These are phyloP conservation scores for Chamaea fasciata DNA, from an alignment of 2,113 vertebrate genomes.

Conservation along the genomic window DNA sequence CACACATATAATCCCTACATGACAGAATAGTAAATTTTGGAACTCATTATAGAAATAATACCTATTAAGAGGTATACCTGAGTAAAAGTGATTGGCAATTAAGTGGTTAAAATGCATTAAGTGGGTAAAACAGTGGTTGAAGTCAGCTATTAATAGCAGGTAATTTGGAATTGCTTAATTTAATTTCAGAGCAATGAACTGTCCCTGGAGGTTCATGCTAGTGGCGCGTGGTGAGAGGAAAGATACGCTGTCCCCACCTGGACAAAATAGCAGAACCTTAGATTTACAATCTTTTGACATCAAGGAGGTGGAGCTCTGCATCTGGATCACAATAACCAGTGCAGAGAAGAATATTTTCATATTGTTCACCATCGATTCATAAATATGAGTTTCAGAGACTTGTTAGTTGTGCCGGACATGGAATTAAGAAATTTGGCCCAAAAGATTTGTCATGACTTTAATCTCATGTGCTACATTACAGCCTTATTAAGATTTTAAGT, in stretches of 20 bases:
- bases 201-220: neutral
- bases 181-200: neutral
- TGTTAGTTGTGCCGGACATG: neutral
- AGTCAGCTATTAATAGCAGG: neutral
- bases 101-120: neutral
- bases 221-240: neutral
- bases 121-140: neutral
- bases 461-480: neutral
- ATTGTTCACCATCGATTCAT: neutral
- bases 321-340: neutral
- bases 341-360: neutral
- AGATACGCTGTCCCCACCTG: neutral
- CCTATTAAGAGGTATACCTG: neutral
- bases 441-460: neutral
- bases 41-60: neutral
- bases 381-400: neutral
- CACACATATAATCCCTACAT: neutral
- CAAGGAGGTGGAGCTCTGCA: neutral
- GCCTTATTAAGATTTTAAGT: constrained; percentile 7
- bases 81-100: neutral
- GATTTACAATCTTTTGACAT: neutral
- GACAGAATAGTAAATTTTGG: neutral
- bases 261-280: neutral
- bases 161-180: neutral
- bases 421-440: neutral